Conservation (phyloP, 2,113 vertebrate genomes). For the Xenus cinereus region DNA sequence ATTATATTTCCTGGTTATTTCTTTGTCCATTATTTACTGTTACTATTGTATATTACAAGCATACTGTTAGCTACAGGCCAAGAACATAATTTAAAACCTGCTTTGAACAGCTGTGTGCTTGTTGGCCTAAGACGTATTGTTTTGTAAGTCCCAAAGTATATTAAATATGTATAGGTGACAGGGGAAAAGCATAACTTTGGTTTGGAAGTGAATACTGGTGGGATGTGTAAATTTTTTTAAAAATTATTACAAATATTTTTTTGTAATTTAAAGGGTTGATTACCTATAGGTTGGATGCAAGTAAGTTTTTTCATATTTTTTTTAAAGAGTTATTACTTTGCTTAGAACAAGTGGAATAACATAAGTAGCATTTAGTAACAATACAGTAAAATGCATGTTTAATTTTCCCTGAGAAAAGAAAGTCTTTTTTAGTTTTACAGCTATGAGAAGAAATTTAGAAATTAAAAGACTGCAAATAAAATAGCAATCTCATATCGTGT, state of each 20-base stretch:
- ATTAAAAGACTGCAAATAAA: not conserved
- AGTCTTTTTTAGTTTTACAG: not conserved
- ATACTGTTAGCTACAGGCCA: not conserved
- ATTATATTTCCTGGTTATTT: not conserved
- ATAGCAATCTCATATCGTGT: not conserved
- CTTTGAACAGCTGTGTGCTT: not conserved
- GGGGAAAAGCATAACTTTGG: not conserved
- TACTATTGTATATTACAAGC: not conserved
- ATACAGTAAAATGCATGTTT: not conserved
- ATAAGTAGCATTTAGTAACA: not conserved
- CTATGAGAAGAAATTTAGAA: not conserved
- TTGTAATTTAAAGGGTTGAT: not conserved
- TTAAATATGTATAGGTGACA: not conserved
- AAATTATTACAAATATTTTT: not conserved
- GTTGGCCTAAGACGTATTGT: not conserved
- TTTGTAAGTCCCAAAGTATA: not conserved
- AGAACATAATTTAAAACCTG: not conserved
- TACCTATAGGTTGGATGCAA: not conserved
- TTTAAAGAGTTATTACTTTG: not conserved
- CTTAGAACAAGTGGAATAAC: not conserved
- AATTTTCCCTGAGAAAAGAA: not conserved
- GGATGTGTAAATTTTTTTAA: not conserved
- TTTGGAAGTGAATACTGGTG: not conserved
- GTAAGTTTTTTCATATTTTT: not conserved
- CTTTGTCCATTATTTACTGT: slow-evolving; percentile 27